Conservation (phyloP, 2,113 vertebrate species). For the Pseudorectes ferrugineus region DNA sequence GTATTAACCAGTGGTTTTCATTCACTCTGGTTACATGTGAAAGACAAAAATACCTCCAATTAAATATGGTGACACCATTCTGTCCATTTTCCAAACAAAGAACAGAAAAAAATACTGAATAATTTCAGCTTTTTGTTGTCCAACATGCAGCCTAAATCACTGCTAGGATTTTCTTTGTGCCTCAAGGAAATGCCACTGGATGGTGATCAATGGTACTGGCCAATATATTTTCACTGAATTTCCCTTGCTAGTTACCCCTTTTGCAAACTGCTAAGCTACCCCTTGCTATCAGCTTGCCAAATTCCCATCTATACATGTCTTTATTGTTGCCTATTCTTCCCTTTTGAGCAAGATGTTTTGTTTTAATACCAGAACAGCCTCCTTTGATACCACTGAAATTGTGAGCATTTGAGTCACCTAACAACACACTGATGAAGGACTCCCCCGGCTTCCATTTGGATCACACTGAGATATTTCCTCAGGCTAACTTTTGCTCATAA, state of each 20-base stretch:
- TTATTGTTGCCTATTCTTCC: neutral
- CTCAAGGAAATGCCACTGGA: neutral
- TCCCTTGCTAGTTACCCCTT: neutral
- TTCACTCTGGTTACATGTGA: neutral
- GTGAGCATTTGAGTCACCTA: neutral
- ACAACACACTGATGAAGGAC: neutral
- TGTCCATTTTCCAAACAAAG: neutral
- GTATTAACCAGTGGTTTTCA: neutral
- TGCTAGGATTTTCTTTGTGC: neutral
- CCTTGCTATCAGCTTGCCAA: neutral
- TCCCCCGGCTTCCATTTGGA: neutral
- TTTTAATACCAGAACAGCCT: neutral
- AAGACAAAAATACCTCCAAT: neutral
- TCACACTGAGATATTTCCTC: neutral
- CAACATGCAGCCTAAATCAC: neutral
- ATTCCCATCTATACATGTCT: neutral
- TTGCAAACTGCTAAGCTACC: neutral
- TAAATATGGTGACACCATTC: neutral
- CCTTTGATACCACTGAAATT: neutral
- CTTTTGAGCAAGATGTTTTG: neutral
- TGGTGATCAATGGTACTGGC: neutral
- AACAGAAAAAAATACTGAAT: neutral
- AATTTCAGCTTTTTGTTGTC: neutral
- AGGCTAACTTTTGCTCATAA: neutral
- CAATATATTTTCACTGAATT: neutral